Conservation (phyloP, 2,797 vertebrate species). For the Hypotaenidia okinawae region DNA sequence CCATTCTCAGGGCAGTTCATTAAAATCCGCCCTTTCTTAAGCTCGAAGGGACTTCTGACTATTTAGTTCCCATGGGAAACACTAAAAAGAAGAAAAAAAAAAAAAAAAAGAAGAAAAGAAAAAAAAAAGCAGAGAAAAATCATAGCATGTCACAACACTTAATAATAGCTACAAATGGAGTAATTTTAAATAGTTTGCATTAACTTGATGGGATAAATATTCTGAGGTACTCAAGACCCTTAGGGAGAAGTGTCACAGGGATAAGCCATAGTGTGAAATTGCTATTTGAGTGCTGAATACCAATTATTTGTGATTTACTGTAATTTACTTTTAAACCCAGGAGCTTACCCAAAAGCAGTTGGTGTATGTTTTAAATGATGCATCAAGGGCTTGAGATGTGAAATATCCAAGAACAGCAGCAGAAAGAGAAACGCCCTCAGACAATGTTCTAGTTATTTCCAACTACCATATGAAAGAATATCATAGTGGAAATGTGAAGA, state of each 20-base stretch:
- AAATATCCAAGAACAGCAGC: conserved; percentile 22
- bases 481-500: neutral
- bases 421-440: neutral
- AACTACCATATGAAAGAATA: neutral
- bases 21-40: conserved; percentile 50
- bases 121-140: conserved; percentile 5
- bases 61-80: conserved; percentile 33
- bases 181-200: conserved; percentile 65
- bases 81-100: neutral
- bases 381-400: conserved; percentile 15
- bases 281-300: conserved; percentile 63
- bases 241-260: conserved; percentile 43
- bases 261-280: conserved; percentile 63
- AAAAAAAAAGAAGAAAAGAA: neutral
- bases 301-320: conserved; percentile 70
- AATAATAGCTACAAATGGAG: conserved; percentile 61
- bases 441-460: neutral
- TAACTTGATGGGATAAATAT: conserved; percentile 64
- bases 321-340: conserved; percentile 63
- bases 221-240: conserved; percentile 58
- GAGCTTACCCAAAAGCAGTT: conserved; percentile 55
- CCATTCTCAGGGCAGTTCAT: conserved; percentile 47
- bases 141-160: conserved; percentile 61
- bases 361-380: conserved; percentile 40
- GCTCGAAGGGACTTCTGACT: conserved; percentile 12